Evolutionary conservation across 2,113 vertebrate species (phyloP), one percentile per base, ranked within the genome.

Genomic region (Neolamprologus sp.): DNA sequence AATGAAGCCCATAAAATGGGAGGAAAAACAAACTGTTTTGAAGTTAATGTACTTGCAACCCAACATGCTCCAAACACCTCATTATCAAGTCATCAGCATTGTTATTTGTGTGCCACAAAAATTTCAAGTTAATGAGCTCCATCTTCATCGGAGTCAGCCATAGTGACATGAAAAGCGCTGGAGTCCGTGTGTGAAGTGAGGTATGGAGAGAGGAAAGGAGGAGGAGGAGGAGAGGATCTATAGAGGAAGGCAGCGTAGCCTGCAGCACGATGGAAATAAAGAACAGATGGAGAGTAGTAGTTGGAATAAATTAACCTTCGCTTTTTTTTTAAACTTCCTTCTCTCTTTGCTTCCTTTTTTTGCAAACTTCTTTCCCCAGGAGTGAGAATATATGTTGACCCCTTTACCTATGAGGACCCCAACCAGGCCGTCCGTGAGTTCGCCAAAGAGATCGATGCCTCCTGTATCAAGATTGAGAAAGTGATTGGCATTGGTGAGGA

Each of bases 401-500:
- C 99, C 78, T 99, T 99, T 89, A 99, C 99, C 5, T 99, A 99
- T 3, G 99, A 99, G 94, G 99, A 99, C 94, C 99, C 99, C 17
- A 99, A 99, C 96, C 99, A 99, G 94, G 99, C 99, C 35, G 98
- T 99, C 89, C 96, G 98, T 3, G 98, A 99, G 96, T 99, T 99
- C 84, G 99, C 99, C 95, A 99, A 99, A 95, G 99, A 99, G 97
- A 99, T 99, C 0, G 98, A 99, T 60, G 98, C 98, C 5, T 99
- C 99, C 82, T 99, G 98, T 81, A 99, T 99, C 93, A 99, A 99
- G 96, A 99, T 99, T 23, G 99, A 99, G 96, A 99, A 99, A 97
- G 99, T 99, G 68, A 99, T 99, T 58, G 99, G 99, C 84, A 98
- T 99, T 13, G 99, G 99, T 99, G 95, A 97, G 94, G 17, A 82